These are phyloP conservation scores for Drosophila ochracea DNA, from an alignment of 2,888 invertebrate species.

Conservation along the genomic window DNA sequence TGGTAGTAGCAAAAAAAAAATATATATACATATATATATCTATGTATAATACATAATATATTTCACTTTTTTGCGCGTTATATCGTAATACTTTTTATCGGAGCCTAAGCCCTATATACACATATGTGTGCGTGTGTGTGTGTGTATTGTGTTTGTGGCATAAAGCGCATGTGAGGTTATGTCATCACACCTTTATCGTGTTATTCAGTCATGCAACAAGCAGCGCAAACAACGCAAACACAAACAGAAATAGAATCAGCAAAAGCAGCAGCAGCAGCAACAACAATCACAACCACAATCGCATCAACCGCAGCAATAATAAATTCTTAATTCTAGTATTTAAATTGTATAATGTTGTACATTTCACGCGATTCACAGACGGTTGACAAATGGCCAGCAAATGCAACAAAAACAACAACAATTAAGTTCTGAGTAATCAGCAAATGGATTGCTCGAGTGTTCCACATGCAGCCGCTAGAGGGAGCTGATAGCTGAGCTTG, in stretches of 20 bases:
- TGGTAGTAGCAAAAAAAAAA: conserved; percentile 9
- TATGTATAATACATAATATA: conserved; percentile 25
- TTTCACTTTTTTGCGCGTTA: conserved; percentile 21
- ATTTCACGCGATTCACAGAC: conserved; percentile 57
- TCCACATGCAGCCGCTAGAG: conserved; percentile 29
- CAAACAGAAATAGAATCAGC: conserved; percentile 26
- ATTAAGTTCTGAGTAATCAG: conserved; percentile 24
- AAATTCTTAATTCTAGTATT: conserved; percentile 59
- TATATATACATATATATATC: not conserved
- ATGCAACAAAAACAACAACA: conserved; percentile 21
- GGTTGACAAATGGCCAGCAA: conserved; percentile 54
- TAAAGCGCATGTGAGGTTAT: conserved; percentile 55
- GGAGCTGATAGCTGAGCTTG: not conserved
- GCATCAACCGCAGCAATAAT: conserved; percentile 24
- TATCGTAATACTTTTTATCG: conserved; percentile 47
- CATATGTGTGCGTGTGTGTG: not conserved
- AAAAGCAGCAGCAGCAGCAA: conserved; percentile 19
- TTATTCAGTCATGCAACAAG: conserved; percentile 60
- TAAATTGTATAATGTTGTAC: conserved; percentile 65
- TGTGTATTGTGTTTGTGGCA: conserved; percentile 7
- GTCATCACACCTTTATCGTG: conserved; percentile 56
- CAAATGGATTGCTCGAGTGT: conserved; percentile 11
- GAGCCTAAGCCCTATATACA: conserved; percentile 23
- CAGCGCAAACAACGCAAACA: conserved; percentile 23
- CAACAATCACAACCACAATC: conserved; percentile 19